Evolutionary conservation across 1,140 invertebrate species (phyloP).

Genomic region (Leptoteleia sp.): DNA sequence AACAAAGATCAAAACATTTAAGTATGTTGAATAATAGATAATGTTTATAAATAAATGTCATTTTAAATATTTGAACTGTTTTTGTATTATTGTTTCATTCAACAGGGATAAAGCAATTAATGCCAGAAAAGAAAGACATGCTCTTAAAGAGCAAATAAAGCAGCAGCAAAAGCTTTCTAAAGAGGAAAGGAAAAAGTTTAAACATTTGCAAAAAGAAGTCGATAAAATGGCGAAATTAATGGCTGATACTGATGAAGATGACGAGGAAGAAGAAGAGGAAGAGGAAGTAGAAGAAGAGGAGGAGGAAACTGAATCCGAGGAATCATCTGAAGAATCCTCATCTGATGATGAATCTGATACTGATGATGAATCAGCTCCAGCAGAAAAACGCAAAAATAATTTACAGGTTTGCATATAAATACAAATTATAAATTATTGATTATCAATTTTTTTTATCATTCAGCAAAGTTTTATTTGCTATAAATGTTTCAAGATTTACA

Average conservation of each 20-base stretch:
- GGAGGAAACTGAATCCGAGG: constrained; percentile 81
- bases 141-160: constrained; percentile 89
- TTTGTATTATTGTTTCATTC: constrained; percentile 12
- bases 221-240: constrained; percentile 93
- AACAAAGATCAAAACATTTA: constrained; percentile 89
- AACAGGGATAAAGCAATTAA: constrained; percentile 86
- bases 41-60: too few species aligned
- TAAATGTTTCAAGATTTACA: too few species aligned
- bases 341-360: constrained; percentile 83
- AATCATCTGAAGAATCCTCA: constrained; percentile 83
- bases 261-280: constrained; percentile 81
- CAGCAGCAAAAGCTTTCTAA: constrained; percentile 88
- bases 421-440: too few species aligned
- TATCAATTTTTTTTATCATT: too few species aligned
- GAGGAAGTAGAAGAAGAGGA: constrained; percentile 86
- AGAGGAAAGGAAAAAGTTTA: constrained; percentile 88
- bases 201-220: constrained; percentile 90
- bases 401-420: constrained; percentile 67
- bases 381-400: constrained; percentile 73
- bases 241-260: constrained; percentile 89
- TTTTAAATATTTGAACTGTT: too few species aligned
- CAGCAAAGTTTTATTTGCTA: too few species aligned
- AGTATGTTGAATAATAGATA: constrained; percentile 77
- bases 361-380: constrained; percentile 83
- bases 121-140: constrained; percentile 88